Evolutionary conservation across 2,888 invertebrate genomes (phyloP), one percentile per base, ranked within the genome.

Genomic region (Strigamia maritima): DNA sequence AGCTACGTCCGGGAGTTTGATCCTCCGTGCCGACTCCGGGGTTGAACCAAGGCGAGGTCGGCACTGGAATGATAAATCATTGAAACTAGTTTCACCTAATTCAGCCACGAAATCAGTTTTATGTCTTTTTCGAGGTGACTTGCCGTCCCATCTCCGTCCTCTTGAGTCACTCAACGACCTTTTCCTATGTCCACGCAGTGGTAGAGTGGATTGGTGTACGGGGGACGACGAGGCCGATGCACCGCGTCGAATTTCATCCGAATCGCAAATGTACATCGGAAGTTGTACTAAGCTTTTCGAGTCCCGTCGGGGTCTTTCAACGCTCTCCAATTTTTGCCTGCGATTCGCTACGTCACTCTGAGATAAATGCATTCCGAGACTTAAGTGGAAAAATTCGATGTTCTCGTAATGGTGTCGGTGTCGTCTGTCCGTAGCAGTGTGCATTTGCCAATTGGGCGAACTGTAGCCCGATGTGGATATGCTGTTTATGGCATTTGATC

Each of bases 401-500:
- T 75, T 75, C 22, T 75, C 75, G 26, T 31, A 31, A 35, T 75
- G 75, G n/a, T 75, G 28, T 12, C 35, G 22, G 16, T 22, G 35
- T 10, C 75, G 22, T 10, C 35, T 75, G 14, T 44, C 44, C 2
- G 44, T n/a, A 16, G 35, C 35, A 10, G 35, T 2, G 35, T 70
- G 70, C 35, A 35, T 35, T 35, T 31, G 28, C 78, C 78, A 78
- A 22, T 78, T 65, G 35, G 78, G 78, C 2, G 78, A 78, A 26
- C 78, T 78, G 65, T 78, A 78, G 4, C 78, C 78, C 4, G 78
- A 78, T 1, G 78, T 60, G n/a, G 78, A 78, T 65, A 60, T 78
- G 65, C 78, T 78, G 35, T 65, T 35, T 19, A 44, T 44, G 44
- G n/a, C 44, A 16, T 44, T 44, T 1, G 44, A 16, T 44, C 44